Conservation (phyloP, 2,888 invertebrate genomes). For the Argyra leucocephala region DNA sequence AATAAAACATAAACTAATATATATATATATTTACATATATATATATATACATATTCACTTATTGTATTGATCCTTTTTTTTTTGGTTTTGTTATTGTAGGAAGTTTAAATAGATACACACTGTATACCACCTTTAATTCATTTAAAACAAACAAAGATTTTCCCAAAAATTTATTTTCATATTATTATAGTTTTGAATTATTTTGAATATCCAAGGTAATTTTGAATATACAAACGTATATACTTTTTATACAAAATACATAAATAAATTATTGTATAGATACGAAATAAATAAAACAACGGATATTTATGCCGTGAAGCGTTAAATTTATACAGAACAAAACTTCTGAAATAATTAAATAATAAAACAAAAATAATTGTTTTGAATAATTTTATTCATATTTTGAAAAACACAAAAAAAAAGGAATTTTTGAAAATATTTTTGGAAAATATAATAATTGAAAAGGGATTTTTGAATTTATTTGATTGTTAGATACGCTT, state of each 20-base stretch:
- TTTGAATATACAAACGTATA: background rate
- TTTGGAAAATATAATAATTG: background rate
- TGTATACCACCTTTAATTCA: background rate
- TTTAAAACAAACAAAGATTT: background rate
- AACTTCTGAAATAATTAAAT: background rate
- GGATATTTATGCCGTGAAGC: background rate
- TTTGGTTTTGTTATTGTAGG: too few species aligned
- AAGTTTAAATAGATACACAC: too few species aligned
- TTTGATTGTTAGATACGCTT: slow-evolving; percentile 3
- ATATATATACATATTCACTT: background rate
- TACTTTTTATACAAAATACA: background rate
- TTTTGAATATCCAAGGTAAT: background rate
- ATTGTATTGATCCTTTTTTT: background rate
- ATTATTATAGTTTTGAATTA: background rate
- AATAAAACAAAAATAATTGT: slow-evolving; percentile 3
- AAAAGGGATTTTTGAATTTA: background rate
- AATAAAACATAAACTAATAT: background rate
- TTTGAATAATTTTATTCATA: background rate
- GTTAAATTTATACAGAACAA: background rate
- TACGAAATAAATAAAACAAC: background rate
- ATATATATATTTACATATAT: background rate
- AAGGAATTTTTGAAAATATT: too few species aligned
- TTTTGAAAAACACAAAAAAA: too few species aligned
- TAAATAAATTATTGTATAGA: background rate
- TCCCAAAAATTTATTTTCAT: background rate